Evolutionary conservation across 2,888 invertebrate species (phyloP), one percentile per base, ranked within the genome.

Genomic region (Ormyrus labotus): DNA sequence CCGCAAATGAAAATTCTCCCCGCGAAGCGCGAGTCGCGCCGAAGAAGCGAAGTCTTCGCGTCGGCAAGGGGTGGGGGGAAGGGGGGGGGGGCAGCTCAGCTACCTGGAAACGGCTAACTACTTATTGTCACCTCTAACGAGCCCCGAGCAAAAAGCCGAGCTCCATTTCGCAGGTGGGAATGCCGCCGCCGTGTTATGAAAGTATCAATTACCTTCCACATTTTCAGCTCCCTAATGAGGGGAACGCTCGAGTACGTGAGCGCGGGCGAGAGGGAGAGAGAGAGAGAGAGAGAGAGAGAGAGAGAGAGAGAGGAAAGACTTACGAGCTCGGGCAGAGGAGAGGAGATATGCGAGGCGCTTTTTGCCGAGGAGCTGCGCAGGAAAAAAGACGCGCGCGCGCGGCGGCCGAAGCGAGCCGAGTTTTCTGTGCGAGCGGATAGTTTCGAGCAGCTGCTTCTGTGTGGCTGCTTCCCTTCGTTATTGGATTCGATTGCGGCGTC

Each of bases 81-180:
- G 2, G 34, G 34, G 34, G 34, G 34, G 4, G 0, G 34, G 34
- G 34, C 34, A 34, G 51, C 58, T 77, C 84, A 86, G 82, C 82
- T 89, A 88, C 87, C 86, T 89, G 88, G 89, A 89, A 89, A 87
- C 85, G 85, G 85, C 84, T 87, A 89, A 88, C 88, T 89, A 89
- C 89, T 89, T 89, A 89, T 89, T 89, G 89, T 89, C 89, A 89
- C 89, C 89, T 89, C 85, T 89, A 89, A 89, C 87, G 89, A 89
- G 88, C 85, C 86, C 84, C 84, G 80, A 50, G 84, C 84, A 87
- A 88, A 87, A 85, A 85, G 80, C 85, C 84, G 84, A 47, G 64
- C 53, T 60, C 60, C 34, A 86, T 86, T 87, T 86, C 85, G 87
- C 88, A 88, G 88, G 88, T 88, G 89, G 88, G 89, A 89, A 89